Evolutionary conservation across 2,113 vertebrate species (phyloP).

Genomic region (Panthera uncia): DNA sequence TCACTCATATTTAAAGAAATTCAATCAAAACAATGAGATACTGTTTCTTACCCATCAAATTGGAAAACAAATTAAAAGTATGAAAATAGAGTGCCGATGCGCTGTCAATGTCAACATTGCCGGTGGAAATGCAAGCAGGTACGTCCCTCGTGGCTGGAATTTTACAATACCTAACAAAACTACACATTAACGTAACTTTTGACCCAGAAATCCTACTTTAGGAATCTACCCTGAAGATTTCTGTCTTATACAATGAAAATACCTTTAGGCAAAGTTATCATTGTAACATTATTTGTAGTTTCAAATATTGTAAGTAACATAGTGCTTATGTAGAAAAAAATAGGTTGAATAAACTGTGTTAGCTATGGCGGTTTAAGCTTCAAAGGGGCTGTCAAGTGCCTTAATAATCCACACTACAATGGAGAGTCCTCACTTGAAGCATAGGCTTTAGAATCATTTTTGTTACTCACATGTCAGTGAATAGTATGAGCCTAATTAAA

Average conservation of each 20-base stretch:
- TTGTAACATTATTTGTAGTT: not conserved
- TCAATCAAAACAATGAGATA: not conserved
- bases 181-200: not conserved
- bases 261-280: not conserved
- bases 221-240: not conserved
- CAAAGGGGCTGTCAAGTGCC: not conserved
- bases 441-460: not conserved
- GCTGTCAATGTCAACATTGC: not conserved
- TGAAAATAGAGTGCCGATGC: not conserved
- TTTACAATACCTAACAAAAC: not conserved
- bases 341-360: not conserved
- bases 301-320: not conserved
- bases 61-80: not conserved
- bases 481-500: not conserved
- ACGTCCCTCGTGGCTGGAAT: not conserved
- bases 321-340: not conserved
- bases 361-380: not conserved
- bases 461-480: not conserved
- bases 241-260: not conserved
- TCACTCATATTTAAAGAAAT: not conserved
- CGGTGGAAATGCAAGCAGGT: not conserved
- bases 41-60: not conserved
- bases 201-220: not conserved
- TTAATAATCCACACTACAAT: not conserved
- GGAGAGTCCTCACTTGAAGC: not conserved